Conservation (phyloP, 2,113 vertebrate species). For the Merops nubicus region DNA sequence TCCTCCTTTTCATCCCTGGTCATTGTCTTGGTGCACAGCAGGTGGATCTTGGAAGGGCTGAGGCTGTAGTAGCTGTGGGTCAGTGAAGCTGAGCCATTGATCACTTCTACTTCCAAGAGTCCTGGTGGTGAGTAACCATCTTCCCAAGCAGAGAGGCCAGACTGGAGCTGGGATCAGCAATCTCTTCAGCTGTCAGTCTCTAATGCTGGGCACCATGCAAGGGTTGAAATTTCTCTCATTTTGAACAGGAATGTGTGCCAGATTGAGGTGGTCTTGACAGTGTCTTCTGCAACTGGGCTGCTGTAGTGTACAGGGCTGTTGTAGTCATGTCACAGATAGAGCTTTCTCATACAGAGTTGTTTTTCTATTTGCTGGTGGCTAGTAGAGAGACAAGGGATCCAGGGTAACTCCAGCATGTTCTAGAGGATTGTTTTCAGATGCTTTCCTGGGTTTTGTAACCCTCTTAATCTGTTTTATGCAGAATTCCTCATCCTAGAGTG, state of each 20-base stretch:
- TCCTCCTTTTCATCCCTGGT: not conserved
- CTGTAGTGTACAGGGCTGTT: not conserved
- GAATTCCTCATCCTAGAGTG: not conserved
- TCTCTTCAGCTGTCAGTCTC: not conserved
- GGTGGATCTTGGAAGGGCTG: not conserved
- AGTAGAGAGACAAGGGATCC: not conserved
- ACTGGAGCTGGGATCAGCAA: not conserved
- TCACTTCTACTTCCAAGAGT: not conserved
- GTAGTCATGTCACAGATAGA: not conserved
- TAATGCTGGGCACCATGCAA: not conserved
- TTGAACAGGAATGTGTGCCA: accelerated
- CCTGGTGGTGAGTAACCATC: not conserved
- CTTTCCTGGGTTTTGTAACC: not conserved
- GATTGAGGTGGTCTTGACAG: not conserved
- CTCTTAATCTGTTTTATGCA: accelerated
- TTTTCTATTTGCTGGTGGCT: not conserved
- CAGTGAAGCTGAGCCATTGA: not conserved
- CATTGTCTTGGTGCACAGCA: not conserved
- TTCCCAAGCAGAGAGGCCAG: not conserved
- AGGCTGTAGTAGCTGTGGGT: accelerated
- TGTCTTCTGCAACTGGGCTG: not conserved
- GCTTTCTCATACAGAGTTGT: not conserved
- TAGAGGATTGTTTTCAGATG: not conserved
- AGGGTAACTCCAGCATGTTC: not conserved
- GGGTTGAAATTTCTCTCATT: not conserved